Evolutionary conservation across 2,113 vertebrate genomes (phyloP).

Genomic region (Onychostoma macrolepis): DNA sequence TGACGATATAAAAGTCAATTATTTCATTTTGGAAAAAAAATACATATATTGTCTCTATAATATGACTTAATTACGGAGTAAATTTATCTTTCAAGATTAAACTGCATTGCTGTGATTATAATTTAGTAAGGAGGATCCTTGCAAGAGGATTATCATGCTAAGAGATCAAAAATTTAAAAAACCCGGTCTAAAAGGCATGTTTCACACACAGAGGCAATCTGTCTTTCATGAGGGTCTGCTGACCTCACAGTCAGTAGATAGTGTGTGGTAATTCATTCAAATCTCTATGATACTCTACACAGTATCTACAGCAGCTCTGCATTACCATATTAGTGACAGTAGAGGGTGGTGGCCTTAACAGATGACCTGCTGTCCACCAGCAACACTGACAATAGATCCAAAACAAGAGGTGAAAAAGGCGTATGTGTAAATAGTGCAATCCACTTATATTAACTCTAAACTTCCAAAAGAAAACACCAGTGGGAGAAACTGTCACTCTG

Average conservation of each 20-base stretch:
- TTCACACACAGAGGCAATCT: background rate
- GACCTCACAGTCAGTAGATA: slow-evolving; percentile 46
- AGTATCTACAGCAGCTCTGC: slow-evolving; percentile 37
- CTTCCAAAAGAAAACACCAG: background rate
- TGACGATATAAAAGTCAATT: background rate
- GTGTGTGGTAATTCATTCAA: slow-evolving; percentile 50
- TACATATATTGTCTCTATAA: background rate
- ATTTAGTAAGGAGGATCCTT: background rate
- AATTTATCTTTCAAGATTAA: background rate
- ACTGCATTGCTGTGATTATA: background rate
- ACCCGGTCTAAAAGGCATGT: background rate
- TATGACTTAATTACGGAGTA: background rate
- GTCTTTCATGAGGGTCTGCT: slow-evolving; percentile 34
- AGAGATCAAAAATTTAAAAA: background rate
- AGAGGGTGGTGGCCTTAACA: background rate
- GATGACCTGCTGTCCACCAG: slow-evolving; percentile 43
- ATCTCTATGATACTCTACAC: slow-evolving; percentile 25
- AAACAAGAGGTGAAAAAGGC: background rate
- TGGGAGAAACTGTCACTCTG: background rate
- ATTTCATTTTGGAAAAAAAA: background rate
- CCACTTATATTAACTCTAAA: background rate
- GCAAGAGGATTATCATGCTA: background rate
- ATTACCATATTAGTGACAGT: slow-evolving; percentile 48
- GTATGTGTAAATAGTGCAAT: background rate
- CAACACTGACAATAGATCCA: background rate